phyloP scores from a whole-genome alignment of 2,113 vertebrate genomes.

The Tragelaphus imberbis region DNA sequence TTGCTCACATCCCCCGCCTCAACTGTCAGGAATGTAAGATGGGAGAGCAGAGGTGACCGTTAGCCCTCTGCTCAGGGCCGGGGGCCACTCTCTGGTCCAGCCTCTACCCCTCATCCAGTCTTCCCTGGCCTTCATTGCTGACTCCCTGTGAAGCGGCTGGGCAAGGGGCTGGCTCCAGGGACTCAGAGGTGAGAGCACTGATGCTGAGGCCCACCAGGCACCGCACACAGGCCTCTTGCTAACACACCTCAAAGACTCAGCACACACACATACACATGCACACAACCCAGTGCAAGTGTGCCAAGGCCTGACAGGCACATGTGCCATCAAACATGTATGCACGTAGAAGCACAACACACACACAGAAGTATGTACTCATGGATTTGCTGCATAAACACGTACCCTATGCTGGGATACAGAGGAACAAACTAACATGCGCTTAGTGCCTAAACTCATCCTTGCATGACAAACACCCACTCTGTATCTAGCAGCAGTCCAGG shows the following conservation, averaged over 20 bases:
- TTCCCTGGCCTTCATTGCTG: neutral
- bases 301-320: neutral
- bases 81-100: neutral
- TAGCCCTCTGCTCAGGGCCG: neutral
- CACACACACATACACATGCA: neutral
- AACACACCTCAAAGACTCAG: neutral
- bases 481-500: neutral
- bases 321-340: neutral
- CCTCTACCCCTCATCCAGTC: neutral
- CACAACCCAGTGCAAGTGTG: neutral
- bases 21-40: neutral
- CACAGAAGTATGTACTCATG: neutral
- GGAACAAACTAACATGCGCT: neutral
- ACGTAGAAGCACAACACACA: accelerated
- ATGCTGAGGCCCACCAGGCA: neutral
- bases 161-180: neutral
- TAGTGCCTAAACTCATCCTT: neutral
- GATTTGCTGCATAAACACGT: accelerated
- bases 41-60: neutral
- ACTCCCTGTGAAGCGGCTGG: neutral
- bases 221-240: neutral
- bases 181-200: neutral
- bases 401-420: neutral
- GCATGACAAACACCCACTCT: neutral
- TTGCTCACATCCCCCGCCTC: neutral